Evolutionary conservation across 2,888 invertebrate species (phyloP).

Genomic region (Clusia tigrina): DNA sequence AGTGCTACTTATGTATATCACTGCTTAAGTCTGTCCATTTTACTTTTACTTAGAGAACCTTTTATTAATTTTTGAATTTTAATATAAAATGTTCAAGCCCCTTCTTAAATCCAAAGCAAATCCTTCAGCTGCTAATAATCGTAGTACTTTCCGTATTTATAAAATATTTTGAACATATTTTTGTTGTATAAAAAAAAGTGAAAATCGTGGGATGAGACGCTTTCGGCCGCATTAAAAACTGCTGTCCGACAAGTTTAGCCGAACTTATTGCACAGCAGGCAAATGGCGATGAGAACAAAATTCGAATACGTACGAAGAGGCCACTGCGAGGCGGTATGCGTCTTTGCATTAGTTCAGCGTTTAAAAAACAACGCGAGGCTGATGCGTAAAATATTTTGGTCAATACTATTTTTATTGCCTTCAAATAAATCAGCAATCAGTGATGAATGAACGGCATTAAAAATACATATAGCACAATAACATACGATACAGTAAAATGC

Average conservation of each 20-base stretch:
- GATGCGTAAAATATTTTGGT: slow-evolving; percentile 60
- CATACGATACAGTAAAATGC: neutral
- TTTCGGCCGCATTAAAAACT: neutral
- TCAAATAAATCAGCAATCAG: neutral
- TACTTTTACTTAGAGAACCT: no score
- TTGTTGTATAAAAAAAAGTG: no score
- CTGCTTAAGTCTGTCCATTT: no score
- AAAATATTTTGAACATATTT: no score
- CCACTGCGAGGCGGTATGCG: slow-evolving; percentile 60
- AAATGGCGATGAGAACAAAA: neutral
- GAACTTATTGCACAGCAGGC: neutral
- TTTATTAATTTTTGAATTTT: no score
- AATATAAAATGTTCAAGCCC: no score
- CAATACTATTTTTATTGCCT: slow-evolving; percentile 37
- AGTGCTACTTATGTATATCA: no score
- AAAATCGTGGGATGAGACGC: no score
- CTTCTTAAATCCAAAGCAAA: no score
- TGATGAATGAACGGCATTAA: neutral
- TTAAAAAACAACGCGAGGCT: slow-evolving; percentile 27
- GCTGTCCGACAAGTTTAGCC: slow-evolving; percentile 1
- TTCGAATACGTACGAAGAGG: slow-evolving; percentile 35
- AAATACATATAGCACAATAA: neutral
- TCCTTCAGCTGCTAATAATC: no score
- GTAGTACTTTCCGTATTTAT: no score
- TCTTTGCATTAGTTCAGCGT: slow-evolving; percentile 40